Percentiles rank a stretch among this genome's conserved stretches.
Conservation (phyloP, 2,113 vertebrate species). For the Toxotes jaculatrix region DNA sequence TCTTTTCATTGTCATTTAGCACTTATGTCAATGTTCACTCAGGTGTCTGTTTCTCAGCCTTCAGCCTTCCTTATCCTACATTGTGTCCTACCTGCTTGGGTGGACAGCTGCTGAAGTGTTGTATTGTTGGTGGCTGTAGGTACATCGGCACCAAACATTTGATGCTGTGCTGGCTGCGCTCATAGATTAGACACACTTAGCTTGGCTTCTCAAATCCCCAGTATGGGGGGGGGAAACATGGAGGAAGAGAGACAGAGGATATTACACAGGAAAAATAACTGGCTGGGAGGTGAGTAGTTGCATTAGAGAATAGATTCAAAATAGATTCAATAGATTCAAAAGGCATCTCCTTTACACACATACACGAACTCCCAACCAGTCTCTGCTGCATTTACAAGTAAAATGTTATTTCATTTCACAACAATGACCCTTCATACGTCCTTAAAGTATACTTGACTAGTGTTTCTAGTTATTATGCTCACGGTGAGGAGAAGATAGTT, state of each 20-base stretch:
- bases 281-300: not conserved
- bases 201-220: conserved; percentile 58
- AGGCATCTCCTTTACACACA: conserved; percentile 3
- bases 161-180: conserved; percentile 56
- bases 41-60: conserved; percentile 41
- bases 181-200: conserved; percentile 73
- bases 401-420: not conserved
- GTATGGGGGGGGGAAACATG: not conserved
- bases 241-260: conserved; percentile 26
- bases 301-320: conserved; percentile 24
- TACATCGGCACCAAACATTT: conserved; percentile 59
- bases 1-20: conserved; percentile 15
- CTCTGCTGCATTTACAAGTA: not conserved
- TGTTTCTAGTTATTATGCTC: not conserved
- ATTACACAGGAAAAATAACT: conserved; percentile 46
- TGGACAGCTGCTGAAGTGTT: conserved; percentile 51
- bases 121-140: conserved; percentile 54
- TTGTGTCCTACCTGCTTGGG: conserved; percentile 43
- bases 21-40: conserved; percentile 48
- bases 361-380: not conserved
- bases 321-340: not conserved
- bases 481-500: conserved; percentile 7
- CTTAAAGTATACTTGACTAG: conserved; percentile 14
- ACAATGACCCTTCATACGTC: not conserved
- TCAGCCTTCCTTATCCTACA: conserved; percentile 12